These are phyloP conservation scores for Lochmaea capreae DNA, from an alignment of 2,888 invertebrate genomes.

Conservation along the genomic window DNA sequence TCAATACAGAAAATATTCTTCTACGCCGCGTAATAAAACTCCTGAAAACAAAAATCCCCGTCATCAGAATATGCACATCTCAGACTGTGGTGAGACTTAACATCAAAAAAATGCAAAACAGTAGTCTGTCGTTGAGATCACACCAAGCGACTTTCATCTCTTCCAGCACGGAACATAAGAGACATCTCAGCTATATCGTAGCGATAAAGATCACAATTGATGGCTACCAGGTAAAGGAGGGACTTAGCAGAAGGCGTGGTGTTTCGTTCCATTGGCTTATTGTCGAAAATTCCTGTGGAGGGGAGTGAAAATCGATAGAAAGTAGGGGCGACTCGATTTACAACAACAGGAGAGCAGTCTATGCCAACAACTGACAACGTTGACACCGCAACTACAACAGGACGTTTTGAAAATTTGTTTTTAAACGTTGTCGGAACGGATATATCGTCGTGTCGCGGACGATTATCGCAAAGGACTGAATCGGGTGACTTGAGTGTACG, in stretches of 20 bases:
- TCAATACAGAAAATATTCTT: slow-evolving; percentile 11
- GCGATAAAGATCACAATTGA: slow-evolving; percentile 65
- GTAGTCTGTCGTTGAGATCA: slow-evolving; percentile 50
- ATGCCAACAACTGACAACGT: slow-evolving; percentile 50
- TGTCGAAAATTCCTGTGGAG: slow-evolving; percentile 43
- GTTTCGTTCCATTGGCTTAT: slow-evolving; percentile 54
- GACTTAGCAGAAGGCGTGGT: slow-evolving; percentile 55
- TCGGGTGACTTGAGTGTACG: slow-evolving; percentile 22
- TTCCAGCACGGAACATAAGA: slow-evolving; percentile 51
- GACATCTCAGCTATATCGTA: slow-evolving; percentile 46
- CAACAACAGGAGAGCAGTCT: slow-evolving; percentile 55
- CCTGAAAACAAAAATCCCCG: slow-evolving; percentile 37
- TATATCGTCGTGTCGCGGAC: slow-evolving; percentile 27
- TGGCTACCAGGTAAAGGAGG: slow-evolving; percentile 65
- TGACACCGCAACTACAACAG: slow-evolving; percentile 41
- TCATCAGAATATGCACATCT: slow-evolving; percentile 47
- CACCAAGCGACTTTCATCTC: slow-evolving; percentile 50
- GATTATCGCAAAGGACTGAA: slow-evolving; percentile 6
- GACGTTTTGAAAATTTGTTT: slow-evolving; percentile 22
- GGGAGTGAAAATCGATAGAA: slow-evolving; percentile 60
- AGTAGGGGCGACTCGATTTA: slow-evolving; percentile 56
- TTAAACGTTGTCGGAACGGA: slow-evolving; percentile 29
- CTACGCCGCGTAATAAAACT: slow-evolving; percentile 7
- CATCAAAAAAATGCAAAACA: slow-evolving; percentile 42
- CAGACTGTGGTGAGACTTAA: slow-evolving; percentile 50